Conservation (phyloP, 2,888 invertebrate species). For the Ischnura elegans region DNA sequence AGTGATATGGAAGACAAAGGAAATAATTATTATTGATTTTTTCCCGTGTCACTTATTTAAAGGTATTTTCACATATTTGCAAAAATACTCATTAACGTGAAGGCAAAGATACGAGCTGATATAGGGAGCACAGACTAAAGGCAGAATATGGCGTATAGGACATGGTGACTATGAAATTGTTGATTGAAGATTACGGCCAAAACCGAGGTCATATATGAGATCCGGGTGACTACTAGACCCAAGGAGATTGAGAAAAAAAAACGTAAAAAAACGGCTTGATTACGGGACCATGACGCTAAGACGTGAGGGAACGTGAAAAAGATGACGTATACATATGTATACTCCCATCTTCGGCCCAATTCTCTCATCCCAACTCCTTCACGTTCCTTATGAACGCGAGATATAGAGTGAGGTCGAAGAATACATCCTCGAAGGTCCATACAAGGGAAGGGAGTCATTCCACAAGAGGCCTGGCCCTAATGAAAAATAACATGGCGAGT, state of each 20-base stretch:
- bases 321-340: background rate
- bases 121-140: too few species aligned
- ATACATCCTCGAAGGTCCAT: background rate
- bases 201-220: background rate
- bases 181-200: too few species aligned
- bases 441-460: background rate
- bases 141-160: too few species aligned
- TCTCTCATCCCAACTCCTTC: background rate
- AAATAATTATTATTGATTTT: too few species aligned
- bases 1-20: too few species aligned
- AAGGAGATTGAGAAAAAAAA: background rate
- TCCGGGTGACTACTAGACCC: background rate
- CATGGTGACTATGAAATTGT: too few species aligned
- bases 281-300: background rate
- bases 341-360: background rate
- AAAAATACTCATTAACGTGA: too few species aligned
- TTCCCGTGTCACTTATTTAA: too few species aligned
- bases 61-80: too few species aligned
- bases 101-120: too few species aligned
- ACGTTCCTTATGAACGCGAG: background rate
- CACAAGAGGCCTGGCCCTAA: background rate
- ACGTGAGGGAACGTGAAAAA: background rate
- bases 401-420: background rate
- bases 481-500: constrained; percentile 52
- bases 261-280: background rate